Conservation (phyloP, 2,113 vertebrate species). For the Melanotaenia duboulayi region DNA sequence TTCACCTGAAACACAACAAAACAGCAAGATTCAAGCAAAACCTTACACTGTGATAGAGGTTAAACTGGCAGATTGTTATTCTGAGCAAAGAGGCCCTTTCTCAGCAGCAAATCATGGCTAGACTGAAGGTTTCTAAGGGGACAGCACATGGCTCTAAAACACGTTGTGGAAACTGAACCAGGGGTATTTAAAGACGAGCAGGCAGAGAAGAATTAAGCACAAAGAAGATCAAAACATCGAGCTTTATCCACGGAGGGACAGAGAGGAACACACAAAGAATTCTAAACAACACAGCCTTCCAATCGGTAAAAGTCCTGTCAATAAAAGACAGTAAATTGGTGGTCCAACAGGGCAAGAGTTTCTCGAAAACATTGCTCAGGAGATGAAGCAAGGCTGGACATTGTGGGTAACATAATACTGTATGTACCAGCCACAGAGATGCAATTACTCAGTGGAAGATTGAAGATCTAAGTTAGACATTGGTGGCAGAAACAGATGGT, state of each 20-base stretch:
- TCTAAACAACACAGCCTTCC: neutral
- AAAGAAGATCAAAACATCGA: conserved; percentile 1
- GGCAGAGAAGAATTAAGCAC: neutral
- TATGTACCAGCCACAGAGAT: neutral
- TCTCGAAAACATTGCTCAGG: neutral
- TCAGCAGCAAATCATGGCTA: conserved; percentile 17
- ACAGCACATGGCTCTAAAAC: neutral
- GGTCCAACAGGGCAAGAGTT: neutral
- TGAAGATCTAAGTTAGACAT: too few species aligned
- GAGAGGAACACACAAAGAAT: neutral
- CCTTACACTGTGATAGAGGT: neutral
- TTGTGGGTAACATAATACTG: neutral
- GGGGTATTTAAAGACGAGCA: conserved; percentile 9
- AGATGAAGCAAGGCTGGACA: conserved; percentile 1
- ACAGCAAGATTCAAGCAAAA: neutral
- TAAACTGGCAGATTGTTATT: conserved; percentile 3
- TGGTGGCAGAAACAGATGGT: neutral
- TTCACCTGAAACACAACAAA: neutral
- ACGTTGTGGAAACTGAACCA: conserved; percentile 1
- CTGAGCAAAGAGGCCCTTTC: conserved; percentile 3
- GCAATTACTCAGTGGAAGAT: neutral
- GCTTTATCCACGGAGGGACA: neutral
- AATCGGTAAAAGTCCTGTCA: neutral
- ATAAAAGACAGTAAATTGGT: neutral
- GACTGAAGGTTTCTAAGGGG: conserved; percentile 25